Evolutionary conservation across 2,797 vertebrate species (phyloP).

Genomic region (Lacerta viridis): DNA sequence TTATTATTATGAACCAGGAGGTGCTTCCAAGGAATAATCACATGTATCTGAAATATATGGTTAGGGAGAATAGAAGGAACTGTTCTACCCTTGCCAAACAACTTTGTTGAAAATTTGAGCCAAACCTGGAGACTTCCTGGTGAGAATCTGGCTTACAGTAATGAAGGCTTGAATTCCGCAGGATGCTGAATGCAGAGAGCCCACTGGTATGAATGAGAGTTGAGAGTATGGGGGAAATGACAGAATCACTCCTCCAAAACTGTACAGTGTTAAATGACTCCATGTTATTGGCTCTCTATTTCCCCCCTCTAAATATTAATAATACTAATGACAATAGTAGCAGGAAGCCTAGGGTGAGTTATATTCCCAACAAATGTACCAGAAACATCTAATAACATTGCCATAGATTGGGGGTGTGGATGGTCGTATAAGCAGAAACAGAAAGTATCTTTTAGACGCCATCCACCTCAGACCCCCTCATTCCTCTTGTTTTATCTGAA

Average conservation of each 20-base stretch:
- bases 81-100: background rate
- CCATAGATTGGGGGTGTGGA: conserved; percentile 55
- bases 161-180: conserved; percentile 33
- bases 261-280: conserved; percentile 10
- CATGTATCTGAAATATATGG: background rate
- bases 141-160: background rate
- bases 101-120: background rate
- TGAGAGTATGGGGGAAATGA: background rate
- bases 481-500: conserved; percentile 73
- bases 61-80: background rate
- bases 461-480: conserved; percentile 63
- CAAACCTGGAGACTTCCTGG: background rate
- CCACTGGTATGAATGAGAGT: conserved; percentile 6
- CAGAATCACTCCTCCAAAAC: background rate
- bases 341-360: conserved; percentile 10
- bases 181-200: background rate
- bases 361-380: conserved; percentile 45
- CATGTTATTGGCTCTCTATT: conserved; percentile 46
- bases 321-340: conserved; percentile 35
- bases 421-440: background rate
- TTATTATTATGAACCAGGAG: background rate
- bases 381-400: conserved; percentile 56
- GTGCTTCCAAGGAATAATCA: background rate
- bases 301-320: conserved; percentile 38
- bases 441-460: conserved; percentile 63